A percentile compares a stretch with the other conserved stretches of the same genome.
These are phyloP conservation scores for Sarcophilus harrisii DNA, from an alignment of 2,797 vertebrate genomes.

Conservation along the genomic window DNA sequence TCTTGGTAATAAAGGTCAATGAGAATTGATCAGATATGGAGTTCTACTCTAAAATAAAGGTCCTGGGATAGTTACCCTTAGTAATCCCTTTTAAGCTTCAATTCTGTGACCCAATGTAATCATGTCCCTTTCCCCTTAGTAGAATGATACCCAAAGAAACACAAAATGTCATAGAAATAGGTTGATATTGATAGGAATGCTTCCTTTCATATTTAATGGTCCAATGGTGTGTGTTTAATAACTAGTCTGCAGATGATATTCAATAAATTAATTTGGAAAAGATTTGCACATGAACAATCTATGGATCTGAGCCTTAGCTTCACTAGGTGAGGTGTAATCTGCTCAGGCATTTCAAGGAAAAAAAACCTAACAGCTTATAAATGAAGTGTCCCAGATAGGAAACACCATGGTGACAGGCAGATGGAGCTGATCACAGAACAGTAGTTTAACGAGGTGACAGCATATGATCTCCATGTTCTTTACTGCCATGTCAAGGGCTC, in stretches of 20 bases:
- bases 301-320: constrained; percentile 38
- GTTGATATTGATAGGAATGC: background rate
- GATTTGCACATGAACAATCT: background rate
- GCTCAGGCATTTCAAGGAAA: background rate
- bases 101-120: background rate
- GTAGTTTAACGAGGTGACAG: constrained; percentile 51
- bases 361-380: constrained; percentile 39
- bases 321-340: background rate
- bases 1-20: background rate
- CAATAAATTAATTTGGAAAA: constrained; percentile 3
- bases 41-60: background rate
- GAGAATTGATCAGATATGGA: background rate
- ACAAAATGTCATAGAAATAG: background rate
- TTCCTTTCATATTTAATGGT: background rate
- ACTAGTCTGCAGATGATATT: background rate
- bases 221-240: background rate
- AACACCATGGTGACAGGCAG: constrained; percentile 50
- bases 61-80: background rate
- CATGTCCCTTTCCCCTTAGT: background rate
- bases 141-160: background rate
- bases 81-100: background rate
- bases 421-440: constrained; percentile 54
- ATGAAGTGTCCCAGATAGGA: constrained; percentile 18
- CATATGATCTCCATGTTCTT: background rate
- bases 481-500: background rate